A percentile compares a stretch with the other conserved stretches of the same genome.
phyloP scores from a whole-genome alignment of 2,888 invertebrate species.

The Sceliomorpha sp. region DNA sequence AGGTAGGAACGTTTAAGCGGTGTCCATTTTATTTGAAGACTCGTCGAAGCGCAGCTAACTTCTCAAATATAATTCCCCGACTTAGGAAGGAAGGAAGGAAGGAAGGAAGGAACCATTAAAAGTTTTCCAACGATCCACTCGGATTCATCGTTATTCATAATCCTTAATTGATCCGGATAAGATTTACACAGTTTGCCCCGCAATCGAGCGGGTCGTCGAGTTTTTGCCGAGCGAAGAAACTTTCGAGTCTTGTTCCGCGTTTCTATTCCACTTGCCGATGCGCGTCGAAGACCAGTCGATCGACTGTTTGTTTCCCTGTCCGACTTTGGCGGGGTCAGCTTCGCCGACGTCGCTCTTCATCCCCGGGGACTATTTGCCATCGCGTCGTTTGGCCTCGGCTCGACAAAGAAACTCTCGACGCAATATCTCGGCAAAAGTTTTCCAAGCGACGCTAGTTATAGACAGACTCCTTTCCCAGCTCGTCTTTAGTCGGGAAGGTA shows the following conservation, averaged over 20 bases:
- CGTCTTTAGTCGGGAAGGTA: neutral
- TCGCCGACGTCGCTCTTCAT: neutral
- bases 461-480: neutral
- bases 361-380: conserved; percentile 2
- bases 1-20: no score
- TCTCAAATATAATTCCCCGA: conserved; percentile 6
- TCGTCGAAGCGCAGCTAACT: conserved; percentile 1
- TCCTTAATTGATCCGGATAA: conserved; percentile 30
- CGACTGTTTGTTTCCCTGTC: conserved; percentile 2
- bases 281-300: conserved; percentile 1
- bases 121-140: conserved; percentile 8
- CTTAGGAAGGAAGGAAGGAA: no score
- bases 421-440: conserved; percentile 18
- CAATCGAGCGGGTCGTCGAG: neutral
- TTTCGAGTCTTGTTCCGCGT: conserved; percentile 8
- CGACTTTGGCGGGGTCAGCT: conserved; percentile 1
- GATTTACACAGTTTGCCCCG: conserved; percentile 6
- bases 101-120: conserved; percentile 33
- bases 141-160: conserved; percentile 25
- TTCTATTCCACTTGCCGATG: conserved; percentile 22
- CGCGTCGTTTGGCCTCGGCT: conserved; percentile 4
- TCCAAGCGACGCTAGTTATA: no score
- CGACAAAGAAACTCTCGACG: conserved; percentile 6
- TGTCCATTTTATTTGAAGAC: conserved; percentile 13
- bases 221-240: conserved; percentile 23